phyloP scores from a whole-genome alignment of 2,888 invertebrate genomes.

The Marronus borbonicus region DNA sequence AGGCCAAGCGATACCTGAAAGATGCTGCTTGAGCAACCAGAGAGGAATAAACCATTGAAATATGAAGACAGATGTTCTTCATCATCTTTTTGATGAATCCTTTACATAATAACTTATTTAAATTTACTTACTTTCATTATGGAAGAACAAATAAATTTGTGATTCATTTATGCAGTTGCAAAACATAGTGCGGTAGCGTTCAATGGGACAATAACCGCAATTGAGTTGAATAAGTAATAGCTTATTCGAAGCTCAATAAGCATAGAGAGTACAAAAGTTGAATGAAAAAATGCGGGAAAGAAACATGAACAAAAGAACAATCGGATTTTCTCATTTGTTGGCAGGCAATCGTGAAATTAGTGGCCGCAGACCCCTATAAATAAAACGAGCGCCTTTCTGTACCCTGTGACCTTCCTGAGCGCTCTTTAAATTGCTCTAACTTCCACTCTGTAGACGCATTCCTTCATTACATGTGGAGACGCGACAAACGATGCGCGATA shows the following conservation, averaged over 20 bases:
- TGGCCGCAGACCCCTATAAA: conserved; percentile 29
- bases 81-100: too few relatives aligned
- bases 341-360: conserved; percentile 40
- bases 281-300: background rate
- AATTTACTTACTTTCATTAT: too few relatives aligned
- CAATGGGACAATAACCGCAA: conserved; percentile 1
- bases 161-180: background rate
- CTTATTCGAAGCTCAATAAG: conserved; percentile 12
- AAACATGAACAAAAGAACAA: conserved; percentile 33
- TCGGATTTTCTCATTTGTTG: conserved; percentile 39
- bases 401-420: conserved; percentile 36
- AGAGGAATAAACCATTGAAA: too few relatives aligned
- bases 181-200: background rate
- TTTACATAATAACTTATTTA: too few relatives aligned
- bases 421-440: conserved; percentile 33
- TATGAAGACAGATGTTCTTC: too few relatives aligned
- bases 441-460: conserved; percentile 12
- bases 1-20: too few relatives aligned
- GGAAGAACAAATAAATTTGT: too few relatives aligned
- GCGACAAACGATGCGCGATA: conserved; percentile 27
- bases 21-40: too few relatives aligned
- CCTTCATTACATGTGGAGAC: conserved; percentile 22
- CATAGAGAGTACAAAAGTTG: conserved; percentile 4
- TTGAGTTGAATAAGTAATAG: conserved; percentile 21
- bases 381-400: conserved; percentile 3